These are phyloP conservation scores for Calcarius lapponicus DNA, from an alignment of 2,797 vertebrate species.

Conservation along the genomic window DNA sequence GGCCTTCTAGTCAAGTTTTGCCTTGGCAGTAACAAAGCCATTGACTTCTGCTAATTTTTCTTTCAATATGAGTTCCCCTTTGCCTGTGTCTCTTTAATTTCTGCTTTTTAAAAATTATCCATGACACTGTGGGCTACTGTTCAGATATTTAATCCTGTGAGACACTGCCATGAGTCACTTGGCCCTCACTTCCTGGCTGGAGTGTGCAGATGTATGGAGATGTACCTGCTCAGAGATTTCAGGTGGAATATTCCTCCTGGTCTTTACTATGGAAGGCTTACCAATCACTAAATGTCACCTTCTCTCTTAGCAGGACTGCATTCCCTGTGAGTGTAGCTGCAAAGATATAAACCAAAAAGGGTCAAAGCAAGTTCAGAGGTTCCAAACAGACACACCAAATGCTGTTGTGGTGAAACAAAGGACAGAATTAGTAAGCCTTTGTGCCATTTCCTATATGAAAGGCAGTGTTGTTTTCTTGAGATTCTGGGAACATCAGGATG, in stretches of 20 bases:
- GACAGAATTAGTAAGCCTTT: neutral
- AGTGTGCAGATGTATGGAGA: neutral
- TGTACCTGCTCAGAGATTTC: neutral
- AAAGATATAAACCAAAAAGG: neutral
- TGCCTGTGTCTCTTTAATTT: neutral
- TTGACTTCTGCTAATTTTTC: neutral
- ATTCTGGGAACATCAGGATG: neutral
- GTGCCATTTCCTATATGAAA: neutral
- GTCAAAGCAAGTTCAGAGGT: neutral
- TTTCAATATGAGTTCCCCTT: neutral
- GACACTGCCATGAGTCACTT: neutral
- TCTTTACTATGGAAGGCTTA: neutral
- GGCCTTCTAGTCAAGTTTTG: neutral
- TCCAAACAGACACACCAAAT: neutral
- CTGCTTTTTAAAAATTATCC: neutral
- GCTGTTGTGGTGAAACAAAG: neutral
- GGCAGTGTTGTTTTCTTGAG: neutral
- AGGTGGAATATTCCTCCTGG: neutral
- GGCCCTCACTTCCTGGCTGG: neutral
- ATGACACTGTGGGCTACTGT: neutral
- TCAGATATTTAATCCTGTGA: neutral
- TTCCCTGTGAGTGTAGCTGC: neutral
- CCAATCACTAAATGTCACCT: neutral
- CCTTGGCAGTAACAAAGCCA: neutral
- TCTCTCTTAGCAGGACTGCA: neutral